Base-by-base conservation (phyloP, 1,140 invertebrate genomes). In the Theocolax elegans region DNA sequence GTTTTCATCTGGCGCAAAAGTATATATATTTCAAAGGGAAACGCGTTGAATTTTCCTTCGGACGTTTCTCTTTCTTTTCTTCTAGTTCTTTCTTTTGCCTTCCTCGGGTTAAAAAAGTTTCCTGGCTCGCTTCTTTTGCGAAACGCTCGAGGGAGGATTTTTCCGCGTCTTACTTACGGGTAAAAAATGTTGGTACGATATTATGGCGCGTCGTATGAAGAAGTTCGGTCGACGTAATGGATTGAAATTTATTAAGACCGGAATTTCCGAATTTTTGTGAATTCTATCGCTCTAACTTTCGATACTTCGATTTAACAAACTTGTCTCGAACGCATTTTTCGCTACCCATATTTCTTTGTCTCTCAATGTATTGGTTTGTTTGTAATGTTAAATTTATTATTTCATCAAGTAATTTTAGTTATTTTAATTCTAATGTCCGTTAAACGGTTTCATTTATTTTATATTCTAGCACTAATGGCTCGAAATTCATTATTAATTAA, bases 1-100 rank as follows among this genome's bases (percentile, higher is more conserved):
- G 60, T 71, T 71, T n/a, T 65, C 60, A 70, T 64, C 60, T 17
- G 35, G 60, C 21, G 25, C n/a, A 38, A 71, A 65, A 58, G 60
- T 70, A 70, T 44, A 69, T 53, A 27, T 46, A 4, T 46, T 46
- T 46, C 40, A 56, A 56, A 56, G 27, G 42, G 8, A 27, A 60
- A 13, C 54, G 13, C 29, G 49, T n/a, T 63, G 67, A 69, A 69
- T 44, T 63, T 59, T 63, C 35, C 46, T 69, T 27, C 54, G 23
- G 13, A 1, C 31, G 23, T 46, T 31, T 29, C 31, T 1, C 23
- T 27, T 29, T 31, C 44, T 3, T n/a, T n/a, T n/a, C n/a, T n/a
- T n/a, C n/a, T n/a, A n/a, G n/a, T n/a, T n/a, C n/a, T n/a, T n/a
- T n/a, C n/a, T n/a, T n/a, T n/a, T n/a, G n/a, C n/a, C n/a, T n/a